Conservation (phyloP, 2,797 vertebrate genomes). For the Liasis olivaceus region DNA sequence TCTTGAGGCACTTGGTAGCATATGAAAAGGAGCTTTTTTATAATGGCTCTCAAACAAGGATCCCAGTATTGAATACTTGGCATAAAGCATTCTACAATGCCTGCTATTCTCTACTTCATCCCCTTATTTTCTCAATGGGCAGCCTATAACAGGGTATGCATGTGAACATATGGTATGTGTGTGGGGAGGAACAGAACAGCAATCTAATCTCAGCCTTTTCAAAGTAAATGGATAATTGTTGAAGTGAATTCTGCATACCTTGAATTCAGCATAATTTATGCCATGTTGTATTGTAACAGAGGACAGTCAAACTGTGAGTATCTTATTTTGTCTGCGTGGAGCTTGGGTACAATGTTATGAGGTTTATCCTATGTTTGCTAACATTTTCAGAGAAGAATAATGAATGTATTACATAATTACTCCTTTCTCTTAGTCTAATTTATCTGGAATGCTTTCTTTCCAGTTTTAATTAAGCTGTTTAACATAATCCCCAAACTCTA, state of each 20-base stretch:
- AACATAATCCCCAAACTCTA: neutral
- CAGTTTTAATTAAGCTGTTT: neutral
- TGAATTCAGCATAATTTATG: neutral
- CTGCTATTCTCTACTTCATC: neutral
- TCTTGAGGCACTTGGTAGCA: neutral
- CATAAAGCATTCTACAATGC: neutral
- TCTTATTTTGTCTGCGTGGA: neutral
- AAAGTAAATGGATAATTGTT: neutral
- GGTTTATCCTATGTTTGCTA: neutral
- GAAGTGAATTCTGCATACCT: neutral
- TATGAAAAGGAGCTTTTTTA: neutral
- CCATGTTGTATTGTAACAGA: neutral
- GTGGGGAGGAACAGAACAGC: neutral
- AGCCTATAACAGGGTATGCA: neutral
- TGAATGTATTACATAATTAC: neutral
- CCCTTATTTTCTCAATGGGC: neutral
- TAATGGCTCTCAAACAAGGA: neutral
- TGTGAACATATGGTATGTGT: neutral
- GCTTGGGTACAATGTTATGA: neutral
- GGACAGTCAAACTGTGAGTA: neutral
- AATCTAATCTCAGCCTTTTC: neutral
- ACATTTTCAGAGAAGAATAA: neutral
- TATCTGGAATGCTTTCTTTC: neutral
- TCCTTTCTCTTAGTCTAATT: neutral
- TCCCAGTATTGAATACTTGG: neutral